These are phyloP conservation scores for Cirrhinus mrigala DNA, from an alignment of 2,797 vertebrate species.

Conservation along the genomic window DNA sequence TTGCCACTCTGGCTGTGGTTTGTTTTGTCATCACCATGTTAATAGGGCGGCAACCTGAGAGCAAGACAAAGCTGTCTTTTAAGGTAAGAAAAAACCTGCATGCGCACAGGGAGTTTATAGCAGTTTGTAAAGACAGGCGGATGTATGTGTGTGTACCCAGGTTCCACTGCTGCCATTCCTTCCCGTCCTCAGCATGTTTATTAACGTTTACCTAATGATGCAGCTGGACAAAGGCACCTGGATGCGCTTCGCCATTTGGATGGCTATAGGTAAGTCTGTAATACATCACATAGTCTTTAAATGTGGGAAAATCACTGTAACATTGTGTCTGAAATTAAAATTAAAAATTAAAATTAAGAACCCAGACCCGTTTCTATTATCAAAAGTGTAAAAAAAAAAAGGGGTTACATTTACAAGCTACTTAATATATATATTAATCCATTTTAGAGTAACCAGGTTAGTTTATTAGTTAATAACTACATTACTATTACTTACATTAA, in stretches of 20 bases:
- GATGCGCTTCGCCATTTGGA: slow-evolving; percentile 93
- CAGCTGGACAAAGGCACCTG: slow-evolving; percentile 91
- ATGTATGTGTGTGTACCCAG: slow-evolving; percentile 69
- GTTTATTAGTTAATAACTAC: neutral
- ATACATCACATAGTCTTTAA: neutral
- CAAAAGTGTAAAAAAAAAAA: neutral
- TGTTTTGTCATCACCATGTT: slow-evolving; percentile 76
- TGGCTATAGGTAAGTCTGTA: slow-evolving; percentile 83
- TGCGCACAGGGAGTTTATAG: too few species aligned
- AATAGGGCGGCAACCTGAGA: slow-evolving; percentile 92
- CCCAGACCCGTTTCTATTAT: neutral
- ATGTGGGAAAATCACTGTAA: too few species aligned
- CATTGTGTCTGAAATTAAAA: too few species aligned
- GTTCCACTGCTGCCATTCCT: slow-evolving; percentile 91
- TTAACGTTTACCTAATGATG: slow-evolving; percentile 98
- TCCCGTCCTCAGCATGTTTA: slow-evolving; percentile 91
- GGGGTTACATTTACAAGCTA: too few species aligned
- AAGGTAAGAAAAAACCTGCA: slow-evolving; percentile 78
- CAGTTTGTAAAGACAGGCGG: neutral
- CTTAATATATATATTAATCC: too few species aligned
- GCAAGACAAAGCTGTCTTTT: slow-evolving; percentile 92
- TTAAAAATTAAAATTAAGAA: neutral
- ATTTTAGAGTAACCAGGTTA: too few species aligned
- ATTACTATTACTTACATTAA: neutral
- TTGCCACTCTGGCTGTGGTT: slow-evolving; percentile 65